Conservation (phyloP, 2,888 invertebrate species). For the Oxyteleia sp. region DNA sequence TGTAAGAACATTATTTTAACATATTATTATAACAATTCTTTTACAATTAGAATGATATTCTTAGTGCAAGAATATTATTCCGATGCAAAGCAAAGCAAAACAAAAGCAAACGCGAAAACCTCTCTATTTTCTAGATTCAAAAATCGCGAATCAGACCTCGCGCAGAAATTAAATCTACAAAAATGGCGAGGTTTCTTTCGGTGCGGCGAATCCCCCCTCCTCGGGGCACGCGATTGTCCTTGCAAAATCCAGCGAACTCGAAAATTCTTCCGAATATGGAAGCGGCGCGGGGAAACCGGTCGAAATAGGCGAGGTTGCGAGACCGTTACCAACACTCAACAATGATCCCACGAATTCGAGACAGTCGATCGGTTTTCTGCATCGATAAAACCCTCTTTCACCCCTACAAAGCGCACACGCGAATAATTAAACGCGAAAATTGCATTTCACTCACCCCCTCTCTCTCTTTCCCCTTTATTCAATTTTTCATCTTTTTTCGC, state of each 20-base stretch:
- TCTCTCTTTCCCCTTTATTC: too few relatives aligned
- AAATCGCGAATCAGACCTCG: neutral
- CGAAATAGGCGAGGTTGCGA: conserved; percentile 77
- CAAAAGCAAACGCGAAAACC: neutral
- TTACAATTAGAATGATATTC: too few relatives aligned
- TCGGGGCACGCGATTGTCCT: conserved; percentile 44
- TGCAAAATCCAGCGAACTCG: conserved; percentile 59
- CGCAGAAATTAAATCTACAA: conserved; percentile 48
- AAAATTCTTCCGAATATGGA: conserved; percentile 80
- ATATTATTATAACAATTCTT: too few relatives aligned
- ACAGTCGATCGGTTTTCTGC: neutral
- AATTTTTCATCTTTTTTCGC: too few relatives aligned
- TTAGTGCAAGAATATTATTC: too few relatives aligned
- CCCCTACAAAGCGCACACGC: too few relatives aligned
- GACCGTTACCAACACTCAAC: conserved; percentile 22
- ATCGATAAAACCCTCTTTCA: neutral
- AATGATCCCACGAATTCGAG: conserved; percentile 69
- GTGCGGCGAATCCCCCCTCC: conserved; percentile 38
- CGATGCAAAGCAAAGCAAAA: neutral
- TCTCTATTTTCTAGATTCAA: too few relatives aligned
- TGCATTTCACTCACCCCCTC: too few relatives aligned
- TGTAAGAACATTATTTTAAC: too few relatives aligned
- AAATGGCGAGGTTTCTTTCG: conserved; percentile 61
- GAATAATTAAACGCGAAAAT: too few relatives aligned
- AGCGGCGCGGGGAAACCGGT: conserved; percentile 79